Evolutionary conservation across 1,140 invertebrate species (phyloP).

Genomic region (Batillaria attramentaria): DNA sequence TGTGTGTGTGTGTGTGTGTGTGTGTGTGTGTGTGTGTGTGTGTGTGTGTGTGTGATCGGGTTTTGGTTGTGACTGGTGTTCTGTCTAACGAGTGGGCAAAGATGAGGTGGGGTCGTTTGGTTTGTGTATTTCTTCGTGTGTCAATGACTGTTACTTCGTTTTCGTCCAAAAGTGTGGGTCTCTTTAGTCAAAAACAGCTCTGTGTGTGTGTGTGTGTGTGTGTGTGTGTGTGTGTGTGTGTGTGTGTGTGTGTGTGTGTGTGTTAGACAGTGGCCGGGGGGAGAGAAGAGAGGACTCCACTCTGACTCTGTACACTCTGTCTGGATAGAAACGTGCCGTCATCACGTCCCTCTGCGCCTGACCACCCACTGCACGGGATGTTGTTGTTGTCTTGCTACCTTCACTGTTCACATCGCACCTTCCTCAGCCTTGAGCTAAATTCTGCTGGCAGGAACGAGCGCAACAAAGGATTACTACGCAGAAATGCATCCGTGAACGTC

Average conservation of each 20-base stretch:
- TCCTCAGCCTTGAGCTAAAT: background rate
- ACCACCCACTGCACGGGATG: background rate
- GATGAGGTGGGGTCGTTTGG: background rate
- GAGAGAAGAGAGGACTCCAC: background rate
- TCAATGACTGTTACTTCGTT: background rate
- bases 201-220: constrained; percentile 2
- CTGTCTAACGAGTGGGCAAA: background rate
- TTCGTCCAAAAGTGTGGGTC: no score
- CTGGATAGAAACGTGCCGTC: background rate
- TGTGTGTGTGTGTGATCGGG: background rate
- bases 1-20: background rate
- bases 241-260: background rate
- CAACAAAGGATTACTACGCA: no score
- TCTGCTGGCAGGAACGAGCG: no score
- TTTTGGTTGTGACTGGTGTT: background rate
- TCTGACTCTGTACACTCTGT: background rate
- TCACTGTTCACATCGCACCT: background rate
- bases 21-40: background rate
- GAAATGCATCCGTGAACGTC: no score
- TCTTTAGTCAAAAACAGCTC: no score
- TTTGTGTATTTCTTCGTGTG: background rate
- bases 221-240: constrained; percentile 2
- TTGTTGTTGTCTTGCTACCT: background rate
- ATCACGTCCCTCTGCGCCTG: background rate
- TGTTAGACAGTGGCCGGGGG: background rate